A percentile compares a stretch with the other conserved stretches of the same genome.
phyloP scores from a whole-genome alignment of 2,113 vertebrate genomes.

The Toxotes jaculatrix region DNA sequence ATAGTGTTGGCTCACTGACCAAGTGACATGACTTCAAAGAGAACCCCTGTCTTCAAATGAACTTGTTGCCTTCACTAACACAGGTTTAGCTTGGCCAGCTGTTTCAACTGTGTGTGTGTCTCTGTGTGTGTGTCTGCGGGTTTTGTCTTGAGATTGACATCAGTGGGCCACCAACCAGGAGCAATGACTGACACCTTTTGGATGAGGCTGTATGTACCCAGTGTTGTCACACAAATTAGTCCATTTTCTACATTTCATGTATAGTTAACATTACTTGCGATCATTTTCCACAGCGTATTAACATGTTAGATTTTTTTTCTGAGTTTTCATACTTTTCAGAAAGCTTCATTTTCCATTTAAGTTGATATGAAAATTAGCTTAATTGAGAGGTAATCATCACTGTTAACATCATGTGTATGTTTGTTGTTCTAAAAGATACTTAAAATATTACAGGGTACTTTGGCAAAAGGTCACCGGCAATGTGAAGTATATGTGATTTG shows the following conservation, averaged over 20 bases:
- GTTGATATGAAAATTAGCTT: background rate
- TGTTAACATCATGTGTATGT: background rate
- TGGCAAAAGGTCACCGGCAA: background rate
- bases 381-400: background rate
- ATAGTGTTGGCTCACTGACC: conserved; percentile 60
- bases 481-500: background rate
- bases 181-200: conserved; percentile 49
- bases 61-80: conserved; percentile 71
- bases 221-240: background rate
- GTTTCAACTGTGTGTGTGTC: conserved; percentile 55
- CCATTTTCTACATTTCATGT: background rate
- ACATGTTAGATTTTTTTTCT: background rate
- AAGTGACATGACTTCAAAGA: conserved; percentile 75
- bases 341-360: background rate
- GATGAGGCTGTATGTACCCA: conserved; percentile 15
- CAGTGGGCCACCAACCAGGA: conserved; percentile 56
- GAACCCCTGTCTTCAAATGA: conserved; percentile 72
- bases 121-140: background rate
- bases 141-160: conserved; percentile 31
- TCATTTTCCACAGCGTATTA: background rate
- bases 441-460: background rate
- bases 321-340: background rate
- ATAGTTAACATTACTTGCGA: background rate
- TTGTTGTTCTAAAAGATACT: background rate
- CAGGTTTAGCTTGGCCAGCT: conserved; percentile 73